Evolutionary conservation across 2,113 vertebrate genomes (phyloP).

Genomic region (Centropristis striata): DNA sequence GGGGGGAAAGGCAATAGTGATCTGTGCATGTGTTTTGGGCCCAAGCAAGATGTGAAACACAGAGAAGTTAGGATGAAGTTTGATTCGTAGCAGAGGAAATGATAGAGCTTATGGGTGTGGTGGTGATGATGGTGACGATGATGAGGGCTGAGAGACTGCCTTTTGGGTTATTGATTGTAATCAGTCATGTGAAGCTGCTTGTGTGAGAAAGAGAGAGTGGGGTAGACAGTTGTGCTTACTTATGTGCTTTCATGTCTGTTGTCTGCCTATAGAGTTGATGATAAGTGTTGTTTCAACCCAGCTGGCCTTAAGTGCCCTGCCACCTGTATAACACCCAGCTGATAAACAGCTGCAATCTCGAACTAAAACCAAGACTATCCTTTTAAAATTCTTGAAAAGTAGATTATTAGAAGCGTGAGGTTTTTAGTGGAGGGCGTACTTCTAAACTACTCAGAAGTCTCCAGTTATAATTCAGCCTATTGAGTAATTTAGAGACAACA

Average conservation of each 20-base stretch:
- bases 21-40: constrained; percentile 15
- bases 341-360: background rate
- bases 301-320: background rate
- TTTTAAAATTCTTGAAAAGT: background rate
- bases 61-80: constrained; percentile 72
- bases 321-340: background rate
- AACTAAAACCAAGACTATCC: background rate
- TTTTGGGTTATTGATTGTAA: constrained; percentile 45
- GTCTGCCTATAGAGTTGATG: background rate
- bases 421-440: background rate
- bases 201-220: background rate
- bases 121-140: constrained; percentile 31
- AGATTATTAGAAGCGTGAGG: background rate
- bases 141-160: constrained; percentile 1
- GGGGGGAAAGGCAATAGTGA: background rate
- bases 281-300: background rate
- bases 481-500: no score
- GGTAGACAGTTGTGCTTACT: background rate
- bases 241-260: constrained; percentile 10
- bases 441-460: no score
- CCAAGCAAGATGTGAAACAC: constrained; percentile 11
- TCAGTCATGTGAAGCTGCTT: constrained; percentile 18
- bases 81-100: constrained; percentile 25
- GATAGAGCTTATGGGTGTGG: constrained; percentile 68
- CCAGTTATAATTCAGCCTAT: no score